These are phyloP conservation scores for Pholis gunnellus DNA, from an alignment of 2,113 vertebrate species.

Conservation along the genomic window DNA sequence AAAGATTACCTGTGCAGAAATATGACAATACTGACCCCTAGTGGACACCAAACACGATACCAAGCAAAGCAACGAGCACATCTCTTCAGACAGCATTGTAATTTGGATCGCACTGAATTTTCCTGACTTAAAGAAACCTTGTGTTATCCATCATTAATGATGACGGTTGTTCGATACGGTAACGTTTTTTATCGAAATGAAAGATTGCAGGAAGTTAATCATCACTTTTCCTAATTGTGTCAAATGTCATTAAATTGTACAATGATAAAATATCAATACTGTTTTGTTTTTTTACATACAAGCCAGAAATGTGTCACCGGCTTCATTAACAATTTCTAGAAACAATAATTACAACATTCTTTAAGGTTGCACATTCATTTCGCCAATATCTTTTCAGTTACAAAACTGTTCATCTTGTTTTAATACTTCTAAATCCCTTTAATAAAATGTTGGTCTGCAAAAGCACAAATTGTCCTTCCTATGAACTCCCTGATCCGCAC, in stretches of 20 bases:
- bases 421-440: conserved; percentile 20
- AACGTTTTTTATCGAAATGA: neutral
- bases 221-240: neutral
- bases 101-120: neutral
- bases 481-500: conserved; percentile 22
- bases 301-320: neutral
- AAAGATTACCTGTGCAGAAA: conserved; percentile 89
- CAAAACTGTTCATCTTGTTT: neutral
- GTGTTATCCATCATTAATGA: neutral
- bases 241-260: neutral
- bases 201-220: neutral
- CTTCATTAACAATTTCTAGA: neutral
- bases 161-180: neutral
- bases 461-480: conserved; percentile 14
- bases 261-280: neutral
- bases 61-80: neutral
- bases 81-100: neutral
- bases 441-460: neutral
- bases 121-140: neutral
- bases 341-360: neutral
- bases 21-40: conserved; percentile 72
- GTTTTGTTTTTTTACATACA: neutral
- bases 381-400: neutral
- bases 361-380: conserved; percentile 5
- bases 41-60: conserved; percentile 46